These are phyloP conservation scores for Otus sunia DNA, from an alignment of 2,113 vertebrate genomes.

Conservation along the genomic window DNA sequence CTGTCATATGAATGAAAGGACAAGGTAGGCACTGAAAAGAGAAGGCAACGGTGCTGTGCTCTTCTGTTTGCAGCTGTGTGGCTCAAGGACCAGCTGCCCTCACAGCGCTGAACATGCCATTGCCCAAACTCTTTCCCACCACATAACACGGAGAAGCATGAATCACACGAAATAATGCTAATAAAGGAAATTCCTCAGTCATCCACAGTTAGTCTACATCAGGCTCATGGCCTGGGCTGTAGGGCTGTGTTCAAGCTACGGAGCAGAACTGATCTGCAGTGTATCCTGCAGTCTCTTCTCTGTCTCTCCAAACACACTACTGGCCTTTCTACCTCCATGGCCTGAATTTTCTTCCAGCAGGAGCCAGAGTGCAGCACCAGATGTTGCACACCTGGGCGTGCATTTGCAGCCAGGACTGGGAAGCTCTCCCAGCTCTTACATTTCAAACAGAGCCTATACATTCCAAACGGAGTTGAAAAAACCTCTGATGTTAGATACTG, in stretches of 20 bases:
- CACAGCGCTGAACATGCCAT: rapidly evolving
- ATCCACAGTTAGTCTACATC: background rate
- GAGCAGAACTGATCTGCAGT: background rate
- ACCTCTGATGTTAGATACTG: background rate
- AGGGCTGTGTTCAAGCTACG: background rate
- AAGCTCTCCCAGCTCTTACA: background rate
- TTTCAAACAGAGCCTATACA: background rate
- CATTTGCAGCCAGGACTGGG: background rate
- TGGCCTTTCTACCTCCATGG: background rate
- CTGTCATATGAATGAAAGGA: background rate
- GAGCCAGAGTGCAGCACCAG: background rate
- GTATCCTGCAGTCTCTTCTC: background rate
- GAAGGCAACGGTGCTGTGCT: background rate
- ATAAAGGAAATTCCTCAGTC: background rate
- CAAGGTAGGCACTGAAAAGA: background rate
- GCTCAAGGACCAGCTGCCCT: background rate
- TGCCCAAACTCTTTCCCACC: background rate
- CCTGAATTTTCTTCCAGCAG: background rate
- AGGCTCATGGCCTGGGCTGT: background rate
- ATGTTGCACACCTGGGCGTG: background rate
- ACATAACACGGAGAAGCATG: background rate
- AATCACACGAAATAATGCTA: background rate
- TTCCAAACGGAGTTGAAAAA: background rate
- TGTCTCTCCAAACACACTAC: background rate
- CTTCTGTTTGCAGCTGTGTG: background rate